These are phyloP conservation scores for Haplotaxodon microlepis DNA, from an alignment of 2,113 vertebrate species.

Conservation along the genomic window DNA sequence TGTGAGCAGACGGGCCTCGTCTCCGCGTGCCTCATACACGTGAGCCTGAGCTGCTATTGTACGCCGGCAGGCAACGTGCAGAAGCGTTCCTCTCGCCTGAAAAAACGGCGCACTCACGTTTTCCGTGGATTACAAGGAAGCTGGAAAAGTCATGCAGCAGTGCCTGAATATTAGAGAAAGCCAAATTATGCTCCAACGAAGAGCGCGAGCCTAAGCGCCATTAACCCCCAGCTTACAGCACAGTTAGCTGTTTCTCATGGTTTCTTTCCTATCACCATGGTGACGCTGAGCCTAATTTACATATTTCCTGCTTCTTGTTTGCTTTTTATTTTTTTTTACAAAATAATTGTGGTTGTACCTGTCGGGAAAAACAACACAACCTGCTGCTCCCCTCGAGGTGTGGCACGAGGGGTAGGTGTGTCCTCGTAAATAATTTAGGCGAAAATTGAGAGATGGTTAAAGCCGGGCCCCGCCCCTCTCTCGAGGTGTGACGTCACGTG, in stretches of 20 bases:
- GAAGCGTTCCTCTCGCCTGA: slow-evolving; percentile 45
- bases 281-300: not conserved
- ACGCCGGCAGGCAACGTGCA: slow-evolving; percentile 62
- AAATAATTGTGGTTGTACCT: not conserved
- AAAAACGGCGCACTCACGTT: slow-evolving; percentile 66
- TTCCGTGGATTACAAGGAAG: slow-evolving; percentile 62
- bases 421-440: slow-evolving; percentile 65
- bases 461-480: not conserved
- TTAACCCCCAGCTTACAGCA: not conserved
- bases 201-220: not conserved
- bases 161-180: not conserved
- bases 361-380: slow-evolving; percentile 44
- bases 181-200: not conserved
- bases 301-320: not conserved
- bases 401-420: slow-evolving; percentile 61
- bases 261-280: not conserved
- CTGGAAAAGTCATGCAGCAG: slow-evolving; percentile 35
- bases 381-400: slow-evolving; percentile 31
- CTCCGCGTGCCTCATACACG: slow-evolving; percentile 71
- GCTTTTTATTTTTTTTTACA: not conserved
- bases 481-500: slow-evolving; percentile 73
- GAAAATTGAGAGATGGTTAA: not conserved
- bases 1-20: slow-evolving; percentile 25
- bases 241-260: not conserved
- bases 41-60: slow-evolving; percentile 65